Evolutionary conservation across 53 echinoderm and acorn worm genomes (phyloP).

Genomic region (Temnopleurus reevesii): DNA sequence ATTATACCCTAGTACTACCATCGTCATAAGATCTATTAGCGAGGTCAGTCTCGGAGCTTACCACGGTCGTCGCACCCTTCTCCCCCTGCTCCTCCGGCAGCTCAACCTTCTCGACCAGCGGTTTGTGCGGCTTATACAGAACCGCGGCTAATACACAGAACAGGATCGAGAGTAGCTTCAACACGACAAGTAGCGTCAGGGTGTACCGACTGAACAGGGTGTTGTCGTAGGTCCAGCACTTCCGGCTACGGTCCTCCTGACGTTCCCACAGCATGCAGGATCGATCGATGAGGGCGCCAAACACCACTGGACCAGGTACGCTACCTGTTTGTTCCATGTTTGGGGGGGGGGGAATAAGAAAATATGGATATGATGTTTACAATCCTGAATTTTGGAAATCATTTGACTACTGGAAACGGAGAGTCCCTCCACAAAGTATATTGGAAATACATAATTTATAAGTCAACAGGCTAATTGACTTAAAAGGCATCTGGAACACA

Average conservation of each 20-base stretch:
- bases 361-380: neutral
- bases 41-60: neutral
- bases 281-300: constrained; percentile 77
- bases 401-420: no score
- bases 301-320: constrained; percentile 84
- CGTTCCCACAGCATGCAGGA: constrained; percentile 76
- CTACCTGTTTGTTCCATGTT: constrained; percentile 56
- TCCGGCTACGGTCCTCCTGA: constrained; percentile 60
- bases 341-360: neutral
- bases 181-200: constrained; percentile 50
- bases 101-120: constrained; percentile 20
- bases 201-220: constrained; percentile 63
- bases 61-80: neutral
- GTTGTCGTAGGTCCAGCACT: constrained; percentile 83
- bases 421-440: no score
- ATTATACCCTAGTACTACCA: neutral
- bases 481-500: no score
- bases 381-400: no score
- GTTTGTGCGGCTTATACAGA: constrained; percentile 59
- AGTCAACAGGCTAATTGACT: no score
- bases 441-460: no score
- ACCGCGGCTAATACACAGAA: constrained; percentile 54
- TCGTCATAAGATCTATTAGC: neutral
- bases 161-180: constrained; percentile 49
- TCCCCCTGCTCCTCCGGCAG: neutral